Percentiles rank a stretch among this genome's conserved stretches.
Evolutionary conservation across 1,140 invertebrate genomes (phyloP).

Genomic region (Theocolax elegans): DNA sequence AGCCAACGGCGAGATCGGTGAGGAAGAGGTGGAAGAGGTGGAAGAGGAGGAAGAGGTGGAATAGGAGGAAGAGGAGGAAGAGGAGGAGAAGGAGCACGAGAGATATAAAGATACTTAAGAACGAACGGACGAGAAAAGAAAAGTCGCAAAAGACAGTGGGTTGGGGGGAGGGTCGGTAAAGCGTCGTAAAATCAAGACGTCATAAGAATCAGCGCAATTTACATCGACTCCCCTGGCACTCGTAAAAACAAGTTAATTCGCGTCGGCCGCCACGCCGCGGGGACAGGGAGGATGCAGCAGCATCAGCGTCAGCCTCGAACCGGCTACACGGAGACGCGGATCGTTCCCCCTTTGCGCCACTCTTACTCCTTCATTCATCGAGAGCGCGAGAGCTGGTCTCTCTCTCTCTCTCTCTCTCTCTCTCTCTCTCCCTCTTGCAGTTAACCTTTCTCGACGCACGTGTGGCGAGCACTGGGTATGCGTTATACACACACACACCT

Average conservation of each 20-base stretch:
- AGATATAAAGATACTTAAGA: not conserved
- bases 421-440: not conserved
- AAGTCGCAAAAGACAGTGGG: not conserved
- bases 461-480: not conserved
- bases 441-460: conserved; percentile 2
- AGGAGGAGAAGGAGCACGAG: not conserved
- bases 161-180: too few species aligned
- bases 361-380: too few species aligned
- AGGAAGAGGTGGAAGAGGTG: not conserved
- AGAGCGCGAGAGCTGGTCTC: too few species aligned
- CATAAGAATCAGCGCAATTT: conserved; percentile 32
- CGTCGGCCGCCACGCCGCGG: not conserved
- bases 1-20: too few species aligned
- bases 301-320: too few species aligned
- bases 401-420: too few species aligned
- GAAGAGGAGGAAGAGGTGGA: not conserved
- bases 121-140: not conserved
- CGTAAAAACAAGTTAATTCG: conserved; percentile 27
- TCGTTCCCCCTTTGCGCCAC: too few species aligned
- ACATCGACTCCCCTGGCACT: conserved; percentile 14
- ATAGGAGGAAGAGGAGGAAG: not conserved
- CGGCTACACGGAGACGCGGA: too few species aligned
- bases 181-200: conserved; percentile 31
- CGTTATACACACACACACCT: too few species aligned
- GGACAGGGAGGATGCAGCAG: too few species aligned